Percentiles rank a stretch among this genome's conserved stretches.
Evolutionary conservation across 2,888 invertebrate species (phyloP).

Genomic region (Lamellibrachia columna): DNA sequence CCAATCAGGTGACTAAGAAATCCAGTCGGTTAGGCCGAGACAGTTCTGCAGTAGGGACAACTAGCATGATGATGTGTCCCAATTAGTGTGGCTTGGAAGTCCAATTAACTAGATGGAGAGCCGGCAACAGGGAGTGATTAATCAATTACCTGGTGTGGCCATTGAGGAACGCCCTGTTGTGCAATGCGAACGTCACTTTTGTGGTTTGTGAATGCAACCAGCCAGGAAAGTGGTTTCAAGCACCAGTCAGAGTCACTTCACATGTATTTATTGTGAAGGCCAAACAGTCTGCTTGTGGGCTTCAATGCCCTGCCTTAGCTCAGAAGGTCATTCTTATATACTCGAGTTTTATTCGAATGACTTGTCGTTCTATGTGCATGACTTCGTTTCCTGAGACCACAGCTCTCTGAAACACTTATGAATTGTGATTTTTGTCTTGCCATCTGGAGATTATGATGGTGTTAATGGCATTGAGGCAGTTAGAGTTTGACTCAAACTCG

Average conservation of each 20-base stretch:
- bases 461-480: not conserved
- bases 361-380: not conserved
- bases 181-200: not conserved
- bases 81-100: not conserved
- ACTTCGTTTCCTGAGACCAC: not conserved
- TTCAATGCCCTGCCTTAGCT: not conserved
- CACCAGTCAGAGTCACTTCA: not conserved
- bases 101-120: not conserved
- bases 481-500: not conserved
- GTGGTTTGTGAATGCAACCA: not conserved
- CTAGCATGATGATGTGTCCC: not conserved
- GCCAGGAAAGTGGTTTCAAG: not conserved
- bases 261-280: not conserved
- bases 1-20: not conserved
- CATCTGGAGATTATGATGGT: not conserved
- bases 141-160: not conserved
- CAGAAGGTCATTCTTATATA: not conserved
- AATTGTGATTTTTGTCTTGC: not conserved
- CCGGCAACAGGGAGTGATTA: not conserved
- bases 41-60: not conserved
- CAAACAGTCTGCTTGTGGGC: not conserved
- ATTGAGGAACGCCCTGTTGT: not conserved
- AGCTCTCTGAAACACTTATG: not conserved
- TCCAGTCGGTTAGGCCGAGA: not conserved
- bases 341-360: not conserved